Percentiles rank a stretch among this genome's conserved stretches.
Evolutionary conservation across 2,888 invertebrate species (phyloP).

Genomic region (Tuberolachnus salignus): DNA sequence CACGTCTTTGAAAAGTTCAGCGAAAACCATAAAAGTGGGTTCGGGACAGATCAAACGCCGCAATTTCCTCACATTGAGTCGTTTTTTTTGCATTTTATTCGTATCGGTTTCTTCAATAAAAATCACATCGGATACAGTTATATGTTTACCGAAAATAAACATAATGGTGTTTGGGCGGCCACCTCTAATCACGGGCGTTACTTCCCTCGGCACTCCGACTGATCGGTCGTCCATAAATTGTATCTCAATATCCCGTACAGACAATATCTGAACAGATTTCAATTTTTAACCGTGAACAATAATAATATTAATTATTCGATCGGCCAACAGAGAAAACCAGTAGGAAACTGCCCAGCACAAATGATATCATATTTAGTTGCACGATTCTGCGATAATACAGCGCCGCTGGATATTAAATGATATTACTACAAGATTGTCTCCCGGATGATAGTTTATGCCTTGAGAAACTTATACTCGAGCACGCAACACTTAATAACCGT

Average conservation of each 20-base stretch:
- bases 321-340: too few relatives aligned
- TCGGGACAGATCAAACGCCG: slow-evolving; percentile 80
- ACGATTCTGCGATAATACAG: too few relatives aligned
- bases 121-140: not conserved
- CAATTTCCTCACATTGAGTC: slow-evolving; percentile 76
- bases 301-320: too few relatives aligned
- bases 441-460: not conserved
- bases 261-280: slow-evolving; percentile 50
- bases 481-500: not conserved
- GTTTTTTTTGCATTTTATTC: slow-evolving; percentile 72
- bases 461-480: not conserved
- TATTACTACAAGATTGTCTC: not conserved
- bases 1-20: slow-evolving; percentile 76
- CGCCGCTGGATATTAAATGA: not conserved
- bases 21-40: slow-evolving; percentile 84
- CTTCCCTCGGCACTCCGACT: not conserved
- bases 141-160: slow-evolving; percentile 3
- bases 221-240: not conserved
- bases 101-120: slow-evolving; percentile 67
- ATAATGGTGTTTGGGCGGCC: slow-evolving; percentile 30
- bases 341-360: slow-evolving; percentile 44
- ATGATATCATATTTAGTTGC: slow-evolving; percentile 38
- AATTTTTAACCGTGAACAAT: not conserved
- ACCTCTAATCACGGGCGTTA: slow-evolving; percentile 3
- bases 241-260: slow-evolving; percentile 13